These are phyloP conservation scores for Andrena dorsata DNA, from an alignment of 2,888 invertebrate genomes.

Conservation along the genomic window DNA sequence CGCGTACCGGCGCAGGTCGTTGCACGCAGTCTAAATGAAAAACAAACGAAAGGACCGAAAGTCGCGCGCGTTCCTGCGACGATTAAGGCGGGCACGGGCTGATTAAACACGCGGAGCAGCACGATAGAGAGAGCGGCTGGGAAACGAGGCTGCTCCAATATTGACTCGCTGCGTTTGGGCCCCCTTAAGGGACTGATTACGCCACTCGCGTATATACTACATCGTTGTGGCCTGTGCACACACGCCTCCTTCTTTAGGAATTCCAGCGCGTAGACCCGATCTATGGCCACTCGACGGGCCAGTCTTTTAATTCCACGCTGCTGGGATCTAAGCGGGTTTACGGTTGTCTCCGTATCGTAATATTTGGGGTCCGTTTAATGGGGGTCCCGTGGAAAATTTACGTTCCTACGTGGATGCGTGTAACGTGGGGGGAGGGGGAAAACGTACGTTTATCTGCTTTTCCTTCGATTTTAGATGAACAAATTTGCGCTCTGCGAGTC, in stretches of 20 bases:
- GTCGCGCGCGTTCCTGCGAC: conserved; percentile 24
- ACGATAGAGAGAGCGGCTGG: conserved; percentile 35
- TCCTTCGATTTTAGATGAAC: neutral
- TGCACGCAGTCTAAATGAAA: conserved; percentile 17
- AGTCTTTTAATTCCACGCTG: neutral
- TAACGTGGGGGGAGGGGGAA: neutral
- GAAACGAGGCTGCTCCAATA: conserved; percentile 66
- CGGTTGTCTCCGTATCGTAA: conserved; percentile 1
- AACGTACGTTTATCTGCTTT: no score
- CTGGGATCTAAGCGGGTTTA: neutral
- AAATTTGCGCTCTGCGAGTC: no score
- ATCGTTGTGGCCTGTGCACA: conserved; percentile 12
- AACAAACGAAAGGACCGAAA: conserved; percentile 47
- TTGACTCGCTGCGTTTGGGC: conserved; percentile 59
- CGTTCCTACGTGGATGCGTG: neutral
- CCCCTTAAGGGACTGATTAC: conserved; percentile 66
- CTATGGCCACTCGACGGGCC: neutral
- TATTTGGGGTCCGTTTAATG: conserved; percentile 13
- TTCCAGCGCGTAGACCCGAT: conserved; percentile 9
- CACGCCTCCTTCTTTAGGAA: conserved; percentile 19
- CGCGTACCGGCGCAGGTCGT: neutral
- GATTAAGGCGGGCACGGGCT: conserved; percentile 48
- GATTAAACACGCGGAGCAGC: conserved; percentile 53
- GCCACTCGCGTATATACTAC: conserved; percentile 40
- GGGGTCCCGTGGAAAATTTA: conserved; percentile 10